These are phyloP conservation scores for Pachyramphus minor DNA, from an alignment of 2,113 vertebrate genomes.

Conservation along the genomic window DNA sequence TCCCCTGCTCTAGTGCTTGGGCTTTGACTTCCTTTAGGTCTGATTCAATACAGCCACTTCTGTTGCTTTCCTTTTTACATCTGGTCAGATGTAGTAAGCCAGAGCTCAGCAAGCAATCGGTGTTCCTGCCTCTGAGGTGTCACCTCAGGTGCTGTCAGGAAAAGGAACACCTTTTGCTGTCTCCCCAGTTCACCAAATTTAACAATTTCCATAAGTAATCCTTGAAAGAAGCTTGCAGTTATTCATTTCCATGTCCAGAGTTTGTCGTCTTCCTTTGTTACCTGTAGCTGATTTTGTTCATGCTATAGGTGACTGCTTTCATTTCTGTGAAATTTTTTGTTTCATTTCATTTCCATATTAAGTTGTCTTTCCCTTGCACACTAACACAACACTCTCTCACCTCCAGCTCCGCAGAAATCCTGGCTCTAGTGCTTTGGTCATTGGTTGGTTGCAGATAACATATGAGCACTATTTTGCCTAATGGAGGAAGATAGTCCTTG, in stretches of 20 bases:
- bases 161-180: neutral
- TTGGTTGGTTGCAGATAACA: neutral
- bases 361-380: neutral
- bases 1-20: neutral
- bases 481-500: neutral
- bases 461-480: neutral
- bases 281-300: neutral
- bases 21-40: neutral
- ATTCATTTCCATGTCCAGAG: neutral
- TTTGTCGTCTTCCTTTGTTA: neutral
- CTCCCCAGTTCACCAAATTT: neutral
- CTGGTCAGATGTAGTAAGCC: neutral
- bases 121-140: neutral
- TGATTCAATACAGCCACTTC: neutral
- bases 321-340: no score
- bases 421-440: neutral
- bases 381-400: neutral
- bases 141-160: neutral
- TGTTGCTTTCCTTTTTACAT: neutral
- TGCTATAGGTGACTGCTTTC: neutral
- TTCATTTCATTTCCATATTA: neutral
- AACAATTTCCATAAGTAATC: neutral
- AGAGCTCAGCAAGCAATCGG: neutral
- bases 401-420: neutral
- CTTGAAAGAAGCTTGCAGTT: neutral